phyloP scores from a whole-genome alignment of 2,113 vertebrate species.

The Strigops habroptila region DNA sequence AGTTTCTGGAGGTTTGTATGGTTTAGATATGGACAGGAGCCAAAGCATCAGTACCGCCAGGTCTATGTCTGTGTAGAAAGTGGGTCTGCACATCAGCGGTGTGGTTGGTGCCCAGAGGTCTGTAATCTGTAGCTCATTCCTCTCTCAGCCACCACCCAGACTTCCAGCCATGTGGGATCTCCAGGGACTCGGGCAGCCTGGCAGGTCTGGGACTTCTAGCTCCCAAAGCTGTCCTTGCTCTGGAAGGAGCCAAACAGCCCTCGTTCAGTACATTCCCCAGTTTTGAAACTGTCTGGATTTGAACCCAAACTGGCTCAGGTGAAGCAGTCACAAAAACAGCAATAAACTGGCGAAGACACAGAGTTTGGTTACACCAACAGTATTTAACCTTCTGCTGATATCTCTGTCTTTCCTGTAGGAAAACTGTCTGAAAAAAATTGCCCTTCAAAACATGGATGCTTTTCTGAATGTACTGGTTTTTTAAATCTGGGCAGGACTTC shows the following conservation, averaged over 20 bases:
- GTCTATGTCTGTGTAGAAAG: not conserved
- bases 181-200: not conserved
- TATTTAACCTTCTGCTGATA: not conserved
- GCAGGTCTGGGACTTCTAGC: too few species aligned
- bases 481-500: not conserved
- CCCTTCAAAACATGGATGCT: not conserved
- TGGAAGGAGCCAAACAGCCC: not conserved
- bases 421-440: not conserved
- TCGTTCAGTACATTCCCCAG: fast-evolving
- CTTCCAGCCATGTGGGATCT: not conserved
- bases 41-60: not conserved
- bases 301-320: not conserved
- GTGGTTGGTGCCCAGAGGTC: not conserved
- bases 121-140: fast-evolving
- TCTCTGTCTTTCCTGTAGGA: not conserved
- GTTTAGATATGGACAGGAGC: fast-evolving
- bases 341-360: not conserved
- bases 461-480: not conserved
- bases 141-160: not conserved
- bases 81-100: fast-evolving
- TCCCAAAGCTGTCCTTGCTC: not conserved
- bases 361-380: not conserved
- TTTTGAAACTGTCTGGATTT: not conserved
- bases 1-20: fast-evolving
- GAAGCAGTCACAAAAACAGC: not conserved